These are phyloP conservation scores for Saccostrea glomerata DNA, from an alignment of 1,140 invertebrate genomes.

Conservation along the genomic window DNA sequence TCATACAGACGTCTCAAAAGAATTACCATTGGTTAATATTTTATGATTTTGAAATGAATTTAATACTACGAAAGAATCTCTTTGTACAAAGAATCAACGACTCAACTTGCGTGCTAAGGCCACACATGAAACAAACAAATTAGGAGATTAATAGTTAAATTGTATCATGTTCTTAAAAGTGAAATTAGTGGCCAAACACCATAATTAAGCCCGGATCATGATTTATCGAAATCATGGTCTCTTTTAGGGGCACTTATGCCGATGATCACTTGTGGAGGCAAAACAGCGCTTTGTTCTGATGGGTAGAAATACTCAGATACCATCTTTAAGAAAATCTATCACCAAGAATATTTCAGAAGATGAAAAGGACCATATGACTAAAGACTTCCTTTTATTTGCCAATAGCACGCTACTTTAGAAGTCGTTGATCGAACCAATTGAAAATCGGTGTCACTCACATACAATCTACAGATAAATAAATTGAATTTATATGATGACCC, in stretches of 20 bases:
- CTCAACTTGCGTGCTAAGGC: conserved; percentile 8
- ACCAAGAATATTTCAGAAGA: conserved; percentile 34
- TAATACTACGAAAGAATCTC: background rate
- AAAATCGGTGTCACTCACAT: conserved; percentile 26
- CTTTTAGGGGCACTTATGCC: conserved; percentile 20
- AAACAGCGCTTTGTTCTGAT: background rate
- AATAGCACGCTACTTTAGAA: conserved; percentile 10
- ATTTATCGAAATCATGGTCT: conserved; percentile 29
- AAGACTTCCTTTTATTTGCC: conserved; percentile 22
- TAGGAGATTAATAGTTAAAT: conserved; percentile 33
- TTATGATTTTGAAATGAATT: no score
- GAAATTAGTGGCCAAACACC: conserved; percentile 33
- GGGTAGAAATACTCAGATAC: background rate
- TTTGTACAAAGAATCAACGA: background rate
- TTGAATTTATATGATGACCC: conserved; percentile 29
- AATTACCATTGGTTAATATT: no score
- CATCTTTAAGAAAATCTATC: conserved; percentile 20
- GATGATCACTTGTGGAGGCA: conserved; percentile 18
- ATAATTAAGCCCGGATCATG: conserved; percentile 25
- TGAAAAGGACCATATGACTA: conserved; percentile 21
- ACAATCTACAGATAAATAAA: conserved; percentile 6
- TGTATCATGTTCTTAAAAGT: conserved; percentile 34
- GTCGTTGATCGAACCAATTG: conserved; percentile 33
- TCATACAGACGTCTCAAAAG: no score
- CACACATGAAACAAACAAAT: conserved; percentile 34